Percentiles rank a stretch among this genome's conserved stretches.
Evolutionary conservation across 1,140 invertebrate genomes (phyloP).

Genomic region (Trichogramma pretiosum): DNA sequence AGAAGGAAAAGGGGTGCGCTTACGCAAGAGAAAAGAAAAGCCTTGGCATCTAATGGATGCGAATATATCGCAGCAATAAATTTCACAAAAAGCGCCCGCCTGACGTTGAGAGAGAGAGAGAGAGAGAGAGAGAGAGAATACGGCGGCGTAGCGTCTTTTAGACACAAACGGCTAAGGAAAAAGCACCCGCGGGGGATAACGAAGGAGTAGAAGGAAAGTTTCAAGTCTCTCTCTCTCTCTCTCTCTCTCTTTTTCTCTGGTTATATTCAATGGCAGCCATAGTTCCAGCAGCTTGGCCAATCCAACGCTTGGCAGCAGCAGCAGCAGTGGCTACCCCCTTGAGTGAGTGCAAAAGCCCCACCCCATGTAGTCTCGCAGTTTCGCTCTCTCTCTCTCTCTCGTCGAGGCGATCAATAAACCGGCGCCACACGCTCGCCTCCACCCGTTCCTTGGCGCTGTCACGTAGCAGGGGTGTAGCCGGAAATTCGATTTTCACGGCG

Average conservation of each 20-base stretch:
- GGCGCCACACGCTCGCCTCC: background rate
- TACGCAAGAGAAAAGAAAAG: constrained; percentile 22
- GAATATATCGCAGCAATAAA: constrained; percentile 49
- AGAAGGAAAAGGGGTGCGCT: constrained; percentile 29
- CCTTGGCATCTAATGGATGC: constrained; percentile 44
- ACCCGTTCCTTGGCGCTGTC: background rate
- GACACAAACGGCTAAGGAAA: too few relatives aligned
- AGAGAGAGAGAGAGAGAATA: too few relatives aligned
- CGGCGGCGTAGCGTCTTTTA: too few relatives aligned
- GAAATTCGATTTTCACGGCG: constrained; percentile 17
- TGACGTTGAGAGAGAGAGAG: background rate
- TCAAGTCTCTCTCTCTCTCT: too few relatives aligned
- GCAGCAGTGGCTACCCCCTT: constrained; percentile 27
- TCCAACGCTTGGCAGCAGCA: constrained; percentile 38
- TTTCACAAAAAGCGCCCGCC: constrained; percentile 39
- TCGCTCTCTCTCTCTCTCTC: background rate
- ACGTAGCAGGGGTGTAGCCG: background rate
- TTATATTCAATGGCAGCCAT: too few relatives aligned
- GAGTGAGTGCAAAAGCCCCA: constrained; percentile 17
- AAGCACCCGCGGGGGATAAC: too few relatives aligned
- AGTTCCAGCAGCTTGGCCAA: constrained; percentile 33
- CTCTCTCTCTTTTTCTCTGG: too few relatives aligned
- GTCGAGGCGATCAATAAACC: constrained; percentile 24
- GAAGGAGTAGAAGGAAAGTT: too few relatives aligned
- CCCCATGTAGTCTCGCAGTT: constrained; percentile 5